Percentiles rank a stretch among this genome's conserved stretches.
phyloP scores from a whole-genome alignment of 2,888 invertebrate species.

The Coecobrya sp. region DNA sequence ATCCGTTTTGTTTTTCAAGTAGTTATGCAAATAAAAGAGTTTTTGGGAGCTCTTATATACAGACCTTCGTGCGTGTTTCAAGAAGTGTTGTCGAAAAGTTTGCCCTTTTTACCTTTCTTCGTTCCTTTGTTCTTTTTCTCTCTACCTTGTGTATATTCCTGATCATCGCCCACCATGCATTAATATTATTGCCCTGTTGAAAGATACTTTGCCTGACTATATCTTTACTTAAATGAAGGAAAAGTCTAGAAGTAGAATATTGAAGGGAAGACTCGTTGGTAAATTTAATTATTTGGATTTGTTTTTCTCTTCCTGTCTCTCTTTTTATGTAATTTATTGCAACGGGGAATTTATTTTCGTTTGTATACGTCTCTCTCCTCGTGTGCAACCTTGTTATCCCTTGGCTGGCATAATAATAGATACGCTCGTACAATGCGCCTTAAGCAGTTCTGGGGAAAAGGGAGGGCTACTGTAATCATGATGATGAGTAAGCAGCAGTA shows the following conservation, averaged over 20 bases:
- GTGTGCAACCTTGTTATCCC: background rate
- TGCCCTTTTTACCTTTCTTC: constrained; percentile 14
- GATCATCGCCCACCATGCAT: background rate
- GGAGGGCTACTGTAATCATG: background rate
- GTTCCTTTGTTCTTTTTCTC: constrained; percentile 7
- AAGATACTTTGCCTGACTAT: background rate
- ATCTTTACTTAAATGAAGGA: background rate
- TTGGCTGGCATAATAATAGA: background rate
- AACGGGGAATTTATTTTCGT: constrained; percentile 59
- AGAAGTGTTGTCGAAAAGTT: background rate
- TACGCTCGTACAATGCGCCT: background rate
- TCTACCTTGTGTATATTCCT: constrained; percentile 20
- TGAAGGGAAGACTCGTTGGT: constrained; percentile 12
- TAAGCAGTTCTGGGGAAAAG: background rate
- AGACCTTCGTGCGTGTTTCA: background rate
- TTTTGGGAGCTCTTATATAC: background rate
- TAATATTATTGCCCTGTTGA: constrained; percentile 16
- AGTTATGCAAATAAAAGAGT: constrained; percentile 23
- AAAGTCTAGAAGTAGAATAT: constrained; percentile 1
- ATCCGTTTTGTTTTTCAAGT: constrained; percentile 43
- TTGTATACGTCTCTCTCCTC: constrained; percentile 19
- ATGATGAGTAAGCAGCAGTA: background rate
- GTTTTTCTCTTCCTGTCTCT: constrained; percentile 62
- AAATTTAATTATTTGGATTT: constrained; percentile 77
- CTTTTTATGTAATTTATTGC: constrained; percentile 67